A percentile compares a stretch with the other conserved stretches of the same genome.
These are phyloP conservation scores for Chaetodon trifascialis DNA, from an alignment of 2,113 vertebrate species.

Conservation along the genomic window DNA sequence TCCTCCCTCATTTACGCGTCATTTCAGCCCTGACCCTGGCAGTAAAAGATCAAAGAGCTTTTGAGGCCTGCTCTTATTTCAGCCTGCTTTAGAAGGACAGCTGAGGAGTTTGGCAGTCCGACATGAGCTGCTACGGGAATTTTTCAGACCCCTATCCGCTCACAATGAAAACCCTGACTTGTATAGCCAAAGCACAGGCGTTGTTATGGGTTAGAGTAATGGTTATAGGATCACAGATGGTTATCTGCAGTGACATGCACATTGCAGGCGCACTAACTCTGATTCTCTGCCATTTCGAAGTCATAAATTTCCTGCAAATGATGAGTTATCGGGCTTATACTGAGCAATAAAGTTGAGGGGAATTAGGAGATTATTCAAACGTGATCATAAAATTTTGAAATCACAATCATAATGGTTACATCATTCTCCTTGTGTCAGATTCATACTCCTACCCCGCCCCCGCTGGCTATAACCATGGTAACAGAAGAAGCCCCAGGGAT, in stretches of 20 bases:
- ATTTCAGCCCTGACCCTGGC: constrained; percentile 85
- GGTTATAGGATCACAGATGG: constrained; percentile 75
- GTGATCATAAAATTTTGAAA: constrained; percentile 46
- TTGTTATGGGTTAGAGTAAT: constrained; percentile 72
- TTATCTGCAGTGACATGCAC: constrained; percentile 61
- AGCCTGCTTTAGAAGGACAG: constrained; percentile 84
- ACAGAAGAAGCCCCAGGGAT: constrained; percentile 76
- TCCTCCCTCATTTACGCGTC: constrained; percentile 88
- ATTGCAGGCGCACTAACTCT: constrained; percentile 37
- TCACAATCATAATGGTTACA: constrained; percentile 67
- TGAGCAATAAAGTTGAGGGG: constrained; percentile 41
- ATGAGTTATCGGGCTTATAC: constrained; percentile 31
- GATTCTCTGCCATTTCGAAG: constrained; percentile 26
- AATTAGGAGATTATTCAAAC: constrained; percentile 60
- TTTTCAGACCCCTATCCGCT: constrained; percentile 81
- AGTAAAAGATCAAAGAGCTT: constrained; percentile 88
- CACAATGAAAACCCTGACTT: constrained; percentile 80
- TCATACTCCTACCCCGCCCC: constrained; percentile 44
- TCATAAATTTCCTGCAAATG: constrained; percentile 50
- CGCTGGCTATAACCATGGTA: constrained; percentile 77
- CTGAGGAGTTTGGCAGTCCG: constrained; percentile 82
- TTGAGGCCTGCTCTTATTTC: constrained; percentile 85
- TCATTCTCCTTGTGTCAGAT: constrained; percentile 61
- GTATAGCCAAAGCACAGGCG: constrained; percentile 53
- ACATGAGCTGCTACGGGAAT: constrained; percentile 82